phyloP scores from a whole-genome alignment of 2,113 vertebrate species.

The Amphilophus citrinellus region DNA sequence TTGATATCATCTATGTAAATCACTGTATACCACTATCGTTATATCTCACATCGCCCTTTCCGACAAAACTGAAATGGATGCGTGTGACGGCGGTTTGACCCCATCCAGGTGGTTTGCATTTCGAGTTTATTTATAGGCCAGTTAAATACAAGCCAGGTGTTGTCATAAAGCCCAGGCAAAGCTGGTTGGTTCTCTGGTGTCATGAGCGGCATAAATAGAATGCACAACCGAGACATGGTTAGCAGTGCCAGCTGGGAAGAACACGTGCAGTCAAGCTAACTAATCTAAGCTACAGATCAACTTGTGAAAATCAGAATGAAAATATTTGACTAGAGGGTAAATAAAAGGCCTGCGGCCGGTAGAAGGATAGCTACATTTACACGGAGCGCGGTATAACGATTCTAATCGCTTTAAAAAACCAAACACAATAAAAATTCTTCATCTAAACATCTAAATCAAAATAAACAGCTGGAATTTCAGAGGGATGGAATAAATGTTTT shows the following conservation, averaged over 20 bases:
- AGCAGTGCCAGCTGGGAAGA: conserved; percentile 39
- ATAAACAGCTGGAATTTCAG: neutral
- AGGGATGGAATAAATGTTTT: neutral
- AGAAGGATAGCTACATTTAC: neutral
- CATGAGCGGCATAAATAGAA: conserved; percentile 53
- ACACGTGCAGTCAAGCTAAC: neutral
- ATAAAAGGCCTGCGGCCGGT: neutral
- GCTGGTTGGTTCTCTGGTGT: conserved; percentile 46
- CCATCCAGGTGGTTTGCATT: conserved; percentile 77
- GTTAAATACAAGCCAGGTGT: conserved; percentile 79
- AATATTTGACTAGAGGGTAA: neutral
- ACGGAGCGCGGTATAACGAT: neutral
- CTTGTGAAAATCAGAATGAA: neutral
- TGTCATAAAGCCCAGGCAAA: conserved; percentile 60
- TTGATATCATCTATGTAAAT: conserved; percentile 7
- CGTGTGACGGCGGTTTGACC: conserved; percentile 60
- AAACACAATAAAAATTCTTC: neutral
- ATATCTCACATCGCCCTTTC: conserved; percentile 30
- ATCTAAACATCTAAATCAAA: neutral
- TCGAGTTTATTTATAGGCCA: conserved; percentile 74
- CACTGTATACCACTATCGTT: conserved; percentile 24
- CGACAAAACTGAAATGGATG: conserved; percentile 35
- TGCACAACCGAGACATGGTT: conserved; percentile 43
- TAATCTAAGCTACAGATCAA: neutral
- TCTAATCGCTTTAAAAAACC: neutral